Conservation (phyloP, 2,797 vertebrate species). For the Hoplostethus mediterraneus region DNA sequence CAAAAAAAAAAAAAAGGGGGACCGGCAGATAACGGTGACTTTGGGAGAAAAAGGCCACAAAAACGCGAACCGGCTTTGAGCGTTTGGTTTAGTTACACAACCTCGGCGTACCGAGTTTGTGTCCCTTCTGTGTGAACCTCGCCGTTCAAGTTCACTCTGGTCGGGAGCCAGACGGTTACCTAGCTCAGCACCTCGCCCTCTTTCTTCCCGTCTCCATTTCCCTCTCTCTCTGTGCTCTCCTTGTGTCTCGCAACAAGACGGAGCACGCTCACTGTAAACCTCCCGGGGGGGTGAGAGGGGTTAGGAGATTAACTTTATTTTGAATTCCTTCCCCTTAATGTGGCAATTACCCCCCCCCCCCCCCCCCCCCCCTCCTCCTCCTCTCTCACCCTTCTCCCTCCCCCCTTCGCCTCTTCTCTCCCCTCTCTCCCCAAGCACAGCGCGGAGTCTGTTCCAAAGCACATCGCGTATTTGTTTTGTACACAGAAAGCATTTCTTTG, state of each 20-base stretch:
- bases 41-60: no score
- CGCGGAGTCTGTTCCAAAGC: constrained; percentile 67
- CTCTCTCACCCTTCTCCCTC: constrained; percentile 24
- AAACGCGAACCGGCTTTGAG: no score
- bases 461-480: constrained; percentile 74
- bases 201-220: constrained; percentile 65
- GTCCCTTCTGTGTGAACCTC: constrained; percentile 44
- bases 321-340: constrained; percentile 88
- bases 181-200: constrained; percentile 59
- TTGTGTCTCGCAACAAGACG: constrained; percentile 82
- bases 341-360: constrained; percentile 79
- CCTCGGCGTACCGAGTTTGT: constrained; percentile 29
- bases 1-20: no score
- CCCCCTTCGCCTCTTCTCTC: no score
- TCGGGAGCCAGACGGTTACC: constrained; percentile 56
- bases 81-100: background rate
- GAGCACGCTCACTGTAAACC: constrained; percentile 81
- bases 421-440: constrained; percentile 59
- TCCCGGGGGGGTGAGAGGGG: constrained; percentile 72
- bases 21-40: no score
- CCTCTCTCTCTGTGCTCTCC: constrained; percentile 63
- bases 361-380: constrained; percentile 16
- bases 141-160: constrained; percentile 44
- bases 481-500: constrained; percentile 75
- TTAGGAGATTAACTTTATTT: constrained; percentile 88